Evolutionary conservation across 2,113 vertebrate genomes (phyloP), one percentile per base, ranked within the genome.

Genomic region (Gadus macrocephalus): DNA sequence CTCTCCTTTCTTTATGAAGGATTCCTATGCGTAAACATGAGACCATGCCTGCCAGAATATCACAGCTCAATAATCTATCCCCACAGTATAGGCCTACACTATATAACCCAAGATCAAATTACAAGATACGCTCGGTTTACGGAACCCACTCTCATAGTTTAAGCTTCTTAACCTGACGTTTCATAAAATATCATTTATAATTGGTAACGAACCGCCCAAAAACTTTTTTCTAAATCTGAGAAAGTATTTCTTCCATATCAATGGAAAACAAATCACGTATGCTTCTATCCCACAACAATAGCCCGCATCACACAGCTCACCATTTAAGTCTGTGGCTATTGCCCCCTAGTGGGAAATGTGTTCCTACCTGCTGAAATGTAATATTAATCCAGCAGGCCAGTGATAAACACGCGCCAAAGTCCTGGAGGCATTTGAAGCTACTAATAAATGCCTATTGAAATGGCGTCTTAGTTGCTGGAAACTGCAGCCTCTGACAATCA

Each of bases 51-150:
- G 59, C 71, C 71, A 27, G 67, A 83, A 82, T 68, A 66, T 73
- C 70, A 72, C 3, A 69, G 77, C 65, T 69, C 20, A 75, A 66
- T 68, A 62, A 49, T 76, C 66, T 15, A 12, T 16, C 66, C 53
- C 56, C 35, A 71, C 71, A 73, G 72, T 81, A 77, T 77, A n/a
- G n/a, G n/a, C n/a, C n/a, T n/a, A 65, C 71, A 66, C 67, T 67
- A 74, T 81, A 77, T 81, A 38, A 76, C 78, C 75, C 75, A 76
- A 81, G 75, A 55, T 1, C 2, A 77, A 70, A 71, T 75, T 73
- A 70, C 66, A 63, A 77, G 28, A 62, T 27, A 5, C 14, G 78
- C 61, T 73, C 80, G 72, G 72, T 77, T 75, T 76, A 35, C 53
- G 28, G 67, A 80, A 25, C 28, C 17, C 35, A 42, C 67, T 64